A percentile compares a stretch with the other conserved stretches of the same genome.
Conservation (phyloP, 2,888 invertebrate species). For the Mechanitis mazaeus region DNA sequence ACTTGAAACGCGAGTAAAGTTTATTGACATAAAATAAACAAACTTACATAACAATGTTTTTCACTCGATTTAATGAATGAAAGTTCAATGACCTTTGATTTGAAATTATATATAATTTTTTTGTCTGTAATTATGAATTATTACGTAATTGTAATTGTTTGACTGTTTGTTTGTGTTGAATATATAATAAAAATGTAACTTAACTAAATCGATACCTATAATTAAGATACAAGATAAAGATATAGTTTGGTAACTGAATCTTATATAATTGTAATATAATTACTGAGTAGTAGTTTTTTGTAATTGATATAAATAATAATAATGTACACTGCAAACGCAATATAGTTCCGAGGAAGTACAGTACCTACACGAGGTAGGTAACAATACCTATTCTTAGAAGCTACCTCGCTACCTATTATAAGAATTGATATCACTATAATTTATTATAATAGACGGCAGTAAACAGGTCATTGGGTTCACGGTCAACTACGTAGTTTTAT, state of each 20-base stretch:
- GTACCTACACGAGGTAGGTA: not conserved
- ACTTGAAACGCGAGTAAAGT: constrained; percentile 34
- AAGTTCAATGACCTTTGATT: constrained; percentile 28
- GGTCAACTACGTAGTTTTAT: constrained; percentile 39
- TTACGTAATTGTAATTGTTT: not conserved
- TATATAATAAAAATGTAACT: no score
- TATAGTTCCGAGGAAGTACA: constrained; percentile 19
- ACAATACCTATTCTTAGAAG: not conserved
- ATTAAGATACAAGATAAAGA: no score
- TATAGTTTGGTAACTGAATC: no score
- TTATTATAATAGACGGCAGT: constrained; percentile 42
- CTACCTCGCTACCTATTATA: constrained; percentile 9
- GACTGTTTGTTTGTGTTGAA: no score
- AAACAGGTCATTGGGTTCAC: constrained; percentile 55
- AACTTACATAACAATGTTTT: constrained; percentile 25
- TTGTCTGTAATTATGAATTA: constrained; percentile 4
- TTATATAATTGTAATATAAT: no score
- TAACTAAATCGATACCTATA: no score
- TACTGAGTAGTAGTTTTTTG: no score
- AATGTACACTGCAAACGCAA: not conserved
- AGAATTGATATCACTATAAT: constrained; percentile 18
- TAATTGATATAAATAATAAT: not conserved
- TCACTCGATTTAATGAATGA: constrained; percentile 26
- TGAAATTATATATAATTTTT: constrained; percentile 16
- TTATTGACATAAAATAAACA: constrained; percentile 25